Percentiles rank a stretch among this genome's conserved stretches.
phyloP scores from a whole-genome alignment of 2,797 vertebrate genomes.

The Tokudaia muenninki region DNA sequence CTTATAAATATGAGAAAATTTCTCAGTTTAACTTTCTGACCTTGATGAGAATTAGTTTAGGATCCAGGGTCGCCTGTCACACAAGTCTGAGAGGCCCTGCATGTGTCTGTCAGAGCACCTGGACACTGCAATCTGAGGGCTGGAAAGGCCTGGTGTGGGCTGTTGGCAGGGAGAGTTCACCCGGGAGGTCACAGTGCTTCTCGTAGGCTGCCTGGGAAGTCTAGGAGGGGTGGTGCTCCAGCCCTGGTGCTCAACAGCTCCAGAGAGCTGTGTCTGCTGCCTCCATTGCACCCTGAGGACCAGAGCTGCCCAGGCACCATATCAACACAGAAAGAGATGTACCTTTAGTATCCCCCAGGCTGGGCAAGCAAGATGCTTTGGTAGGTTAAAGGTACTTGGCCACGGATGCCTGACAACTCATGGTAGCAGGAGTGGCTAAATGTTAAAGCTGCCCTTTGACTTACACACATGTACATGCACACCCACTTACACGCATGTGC shows the following conservation, averaged over 20 bases:
- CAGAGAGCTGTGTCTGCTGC: background rate
- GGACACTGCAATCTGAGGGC: background rate
- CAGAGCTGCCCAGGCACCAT: background rate
- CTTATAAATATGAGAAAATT: background rate
- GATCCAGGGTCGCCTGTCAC: background rate
- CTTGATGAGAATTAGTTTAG: background rate
- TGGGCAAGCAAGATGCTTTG: background rate
- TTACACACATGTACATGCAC: background rate
- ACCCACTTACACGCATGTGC: background rate
- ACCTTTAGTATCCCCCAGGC: background rate
- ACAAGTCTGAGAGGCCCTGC: background rate
- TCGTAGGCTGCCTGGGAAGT: background rate
- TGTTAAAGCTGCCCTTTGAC: background rate
- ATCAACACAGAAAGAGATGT: background rate
- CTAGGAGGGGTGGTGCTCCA: too few species aligned
- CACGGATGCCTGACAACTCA: background rate
- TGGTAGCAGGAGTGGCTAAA: background rate
- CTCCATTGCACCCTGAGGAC: background rate
- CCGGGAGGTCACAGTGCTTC: background rate
- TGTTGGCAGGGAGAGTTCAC: rapidly evolving
- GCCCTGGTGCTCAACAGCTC: rapidly evolving
- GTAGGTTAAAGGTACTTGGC: background rate
- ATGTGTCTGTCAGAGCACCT: background rate
- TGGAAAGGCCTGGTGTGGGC: too few species aligned
- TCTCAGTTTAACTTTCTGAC: background rate